Evolutionary conservation across 2,797 vertebrate genomes (phyloP).

Genomic region (Scolopax rusticola): DNA sequence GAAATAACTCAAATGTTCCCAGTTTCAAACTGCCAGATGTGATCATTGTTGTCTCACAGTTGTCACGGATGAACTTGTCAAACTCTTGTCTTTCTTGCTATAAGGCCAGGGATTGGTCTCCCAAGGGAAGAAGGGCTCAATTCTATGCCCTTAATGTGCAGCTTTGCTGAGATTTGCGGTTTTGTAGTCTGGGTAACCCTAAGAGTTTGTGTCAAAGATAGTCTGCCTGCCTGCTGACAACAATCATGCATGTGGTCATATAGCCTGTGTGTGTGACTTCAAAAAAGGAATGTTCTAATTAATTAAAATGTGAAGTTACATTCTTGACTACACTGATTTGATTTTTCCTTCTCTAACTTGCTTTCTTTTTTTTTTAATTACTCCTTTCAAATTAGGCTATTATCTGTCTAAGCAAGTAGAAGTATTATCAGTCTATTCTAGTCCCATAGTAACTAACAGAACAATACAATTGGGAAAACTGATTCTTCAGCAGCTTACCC

Average conservation of each 20-base stretch:
- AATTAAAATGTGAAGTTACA: constrained; percentile 27
- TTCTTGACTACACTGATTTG: neutral
- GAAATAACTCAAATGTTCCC: constrained; percentile 27
- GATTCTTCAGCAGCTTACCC: neutral
- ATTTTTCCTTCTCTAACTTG: neutral
- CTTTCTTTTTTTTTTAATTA: neutral
- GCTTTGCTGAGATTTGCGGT: neutral
- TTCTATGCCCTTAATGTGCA: neutral
- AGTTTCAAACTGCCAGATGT: constrained; percentile 13
- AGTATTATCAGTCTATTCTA: neutral
- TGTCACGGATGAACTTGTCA: neutral
- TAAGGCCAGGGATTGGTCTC: neutral
- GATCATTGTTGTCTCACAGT: neutral
- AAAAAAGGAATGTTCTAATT: neutral
- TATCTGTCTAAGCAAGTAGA: neutral
- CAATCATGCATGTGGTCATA: constrained; percentile 11
- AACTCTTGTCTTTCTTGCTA: neutral
- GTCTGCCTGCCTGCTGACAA: neutral
- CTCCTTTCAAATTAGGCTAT: neutral
- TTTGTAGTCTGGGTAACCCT: neutral
- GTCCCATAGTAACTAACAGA: neutral
- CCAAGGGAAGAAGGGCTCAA: neutral
- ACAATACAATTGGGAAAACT: neutral
- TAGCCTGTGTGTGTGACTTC: neutral
- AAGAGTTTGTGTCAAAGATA: neutral